Conservation (phyloP, 2,113 vertebrate species). For the Ictalurus furcatus region DNA sequence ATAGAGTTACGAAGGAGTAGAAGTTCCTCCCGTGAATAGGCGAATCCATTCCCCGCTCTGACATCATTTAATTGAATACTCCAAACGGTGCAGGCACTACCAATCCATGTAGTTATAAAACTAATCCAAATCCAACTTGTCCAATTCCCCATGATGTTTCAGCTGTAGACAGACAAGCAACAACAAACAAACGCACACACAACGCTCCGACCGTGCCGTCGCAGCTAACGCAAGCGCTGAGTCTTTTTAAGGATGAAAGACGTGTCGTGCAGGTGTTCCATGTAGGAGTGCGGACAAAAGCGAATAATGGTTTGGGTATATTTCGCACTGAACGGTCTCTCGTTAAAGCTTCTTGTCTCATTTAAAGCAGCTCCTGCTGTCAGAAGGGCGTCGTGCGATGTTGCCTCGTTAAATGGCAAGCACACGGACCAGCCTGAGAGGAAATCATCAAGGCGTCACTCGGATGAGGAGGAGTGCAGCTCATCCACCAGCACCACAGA, state of each 20-base stretch:
- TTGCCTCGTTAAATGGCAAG: constrained; percentile 60
- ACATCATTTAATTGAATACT: too few relatives aligned
- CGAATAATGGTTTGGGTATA: neutral
- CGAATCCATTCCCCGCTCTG: too few relatives aligned
- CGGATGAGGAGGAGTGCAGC: constrained; percentile 84
- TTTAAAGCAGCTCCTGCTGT: constrained; percentile 64
- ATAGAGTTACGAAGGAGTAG: too few relatives aligned
- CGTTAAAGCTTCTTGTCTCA: constrained; percentile 22
- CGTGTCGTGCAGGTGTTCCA: constrained; percentile 12
- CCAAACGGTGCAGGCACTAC: too few relatives aligned
- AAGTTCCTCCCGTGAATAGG: too few relatives aligned
- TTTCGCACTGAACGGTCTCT: neutral
- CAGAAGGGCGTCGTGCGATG: constrained; percentile 72
- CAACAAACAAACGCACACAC: too few relatives aligned
- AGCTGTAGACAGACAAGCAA: too few relatives aligned
- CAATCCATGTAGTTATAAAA: too few relatives aligned
- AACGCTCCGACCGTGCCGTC: too few relatives aligned
- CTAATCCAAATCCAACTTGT: too few relatives aligned
- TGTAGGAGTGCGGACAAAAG: constrained; percentile 33
- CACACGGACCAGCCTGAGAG: constrained; percentile 60
- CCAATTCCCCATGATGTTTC: too few relatives aligned
- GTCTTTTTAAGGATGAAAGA: constrained; percentile 20
- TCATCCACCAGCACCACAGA: constrained; percentile 94
- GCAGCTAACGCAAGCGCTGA: too few relatives aligned
- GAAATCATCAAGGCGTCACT: constrained; percentile 61